phyloP scores from a whole-genome alignment of 2,797 vertebrate species.

The Echiichthys vipera region DNA sequence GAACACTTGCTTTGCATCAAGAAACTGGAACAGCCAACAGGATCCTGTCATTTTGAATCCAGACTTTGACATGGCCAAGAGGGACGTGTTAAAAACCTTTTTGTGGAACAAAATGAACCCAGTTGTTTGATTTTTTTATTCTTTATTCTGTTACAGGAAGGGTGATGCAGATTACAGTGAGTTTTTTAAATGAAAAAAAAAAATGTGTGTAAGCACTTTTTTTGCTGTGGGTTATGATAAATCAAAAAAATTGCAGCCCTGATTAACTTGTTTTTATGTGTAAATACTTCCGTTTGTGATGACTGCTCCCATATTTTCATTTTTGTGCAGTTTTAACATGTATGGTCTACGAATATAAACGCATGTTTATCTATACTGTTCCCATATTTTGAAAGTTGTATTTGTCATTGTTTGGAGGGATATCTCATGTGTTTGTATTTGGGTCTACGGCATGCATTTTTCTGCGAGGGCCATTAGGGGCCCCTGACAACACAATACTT shows the following conservation, averaged over 20 bases:
- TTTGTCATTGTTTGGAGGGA: conserved; percentile 33
- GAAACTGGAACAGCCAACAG: conserved; percentile 15
- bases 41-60: conserved; percentile 28
- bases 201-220: background rate
- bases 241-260: background rate
- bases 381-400: conserved; percentile 8
- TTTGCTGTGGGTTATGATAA: background rate
- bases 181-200: conserved; percentile 1
- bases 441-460: conserved; percentile 47
- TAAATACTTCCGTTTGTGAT: background rate
- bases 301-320: background rate
- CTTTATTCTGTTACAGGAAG: conserved; percentile 1
- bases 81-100: background rate
- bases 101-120: background rate
- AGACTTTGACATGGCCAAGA: background rate
- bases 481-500: conserved; percentile 70
- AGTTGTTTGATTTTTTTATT: conserved; percentile 6
- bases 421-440: conserved; percentile 33
- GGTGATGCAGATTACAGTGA: background rate
- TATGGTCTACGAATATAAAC: too few relatives aligned
- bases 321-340: background rate
- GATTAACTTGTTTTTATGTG: background rate
- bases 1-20: conserved; percentile 34
- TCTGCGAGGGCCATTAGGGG: conserved; percentile 60
- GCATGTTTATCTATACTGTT: background rate